These are phyloP conservation scores for Tinea semifulvella DNA, from an alignment of 2,888 invertebrate genomes.

Conservation along the genomic window DNA sequence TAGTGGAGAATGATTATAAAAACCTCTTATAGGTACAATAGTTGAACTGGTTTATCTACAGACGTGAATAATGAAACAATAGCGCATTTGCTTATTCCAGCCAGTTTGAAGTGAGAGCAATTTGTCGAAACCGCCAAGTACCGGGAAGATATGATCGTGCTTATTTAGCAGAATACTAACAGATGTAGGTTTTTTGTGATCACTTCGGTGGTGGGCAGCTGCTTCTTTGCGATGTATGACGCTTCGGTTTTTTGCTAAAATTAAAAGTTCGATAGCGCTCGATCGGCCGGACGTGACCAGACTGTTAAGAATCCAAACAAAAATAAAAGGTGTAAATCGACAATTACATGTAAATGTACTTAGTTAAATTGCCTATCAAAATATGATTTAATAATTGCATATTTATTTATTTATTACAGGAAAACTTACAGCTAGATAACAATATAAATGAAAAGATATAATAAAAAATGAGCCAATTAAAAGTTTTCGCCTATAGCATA, in stretches of 20 bases:
- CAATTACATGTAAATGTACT: too few relatives aligned
- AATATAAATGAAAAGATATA: too few relatives aligned
- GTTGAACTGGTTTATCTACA: too few relatives aligned
- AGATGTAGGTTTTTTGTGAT: slow-evolving; percentile 50
- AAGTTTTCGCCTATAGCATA: too few relatives aligned
- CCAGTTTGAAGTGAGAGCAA: slow-evolving; percentile 57
- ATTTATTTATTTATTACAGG: too few relatives aligned
- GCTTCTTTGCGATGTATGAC: slow-evolving; percentile 45
- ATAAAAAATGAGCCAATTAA: too few relatives aligned
- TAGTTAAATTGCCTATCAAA: too few relatives aligned
- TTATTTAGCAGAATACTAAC: slow-evolving; percentile 48
- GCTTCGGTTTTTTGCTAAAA: slow-evolving; percentile 49
- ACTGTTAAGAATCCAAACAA: slow-evolving; percentile 23
- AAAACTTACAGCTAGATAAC: too few relatives aligned
- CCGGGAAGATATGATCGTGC: slow-evolving; percentile 61
- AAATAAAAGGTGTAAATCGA: slow-evolving; percentile 10
- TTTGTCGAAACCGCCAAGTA: slow-evolving; percentile 56
- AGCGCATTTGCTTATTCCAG: slow-evolving; percentile 23
- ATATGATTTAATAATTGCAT: too few relatives aligned
- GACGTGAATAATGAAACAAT: slow-evolving; percentile 36
- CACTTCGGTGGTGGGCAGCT: slow-evolving; percentile 53
- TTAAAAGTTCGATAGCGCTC: slow-evolving; percentile 52
- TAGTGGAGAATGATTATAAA: too few relatives aligned
- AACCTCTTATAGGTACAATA: too few relatives aligned
- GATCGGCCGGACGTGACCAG: slow-evolving; percentile 38